Evolutionary conservation across 2,888 invertebrate genomes (phyloP).

Genomic region (Rhamphomyia laevipes): DNA sequence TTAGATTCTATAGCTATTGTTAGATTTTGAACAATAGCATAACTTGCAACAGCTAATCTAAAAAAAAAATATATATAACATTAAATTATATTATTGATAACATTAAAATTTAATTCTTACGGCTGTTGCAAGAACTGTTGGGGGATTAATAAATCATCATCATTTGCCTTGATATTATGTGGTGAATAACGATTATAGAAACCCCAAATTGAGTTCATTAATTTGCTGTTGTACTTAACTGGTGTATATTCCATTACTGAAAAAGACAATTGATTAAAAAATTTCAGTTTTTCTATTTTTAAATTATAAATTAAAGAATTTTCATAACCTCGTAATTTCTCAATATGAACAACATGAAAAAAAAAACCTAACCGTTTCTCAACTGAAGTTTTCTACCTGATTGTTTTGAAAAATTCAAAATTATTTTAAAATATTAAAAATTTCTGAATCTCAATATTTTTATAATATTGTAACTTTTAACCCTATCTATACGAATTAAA

Average conservation of each 20-base stretch:
- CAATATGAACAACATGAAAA: no score
- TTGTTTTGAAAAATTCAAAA: no score
- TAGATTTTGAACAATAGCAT: constrained; percentile 22
- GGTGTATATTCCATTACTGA: constrained; percentile 54
- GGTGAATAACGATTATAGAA: constrained; percentile 78
- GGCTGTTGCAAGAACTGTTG: constrained; percentile 20
- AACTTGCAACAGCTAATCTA: constrained; percentile 25
- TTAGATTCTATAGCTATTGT: constrained; percentile 20
- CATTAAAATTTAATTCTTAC: constrained; percentile 18
- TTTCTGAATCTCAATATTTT: no score
- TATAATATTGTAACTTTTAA: no score
- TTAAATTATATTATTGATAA: not conserved
- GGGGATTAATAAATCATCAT: constrained; percentile 34
- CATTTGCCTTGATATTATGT: constrained; percentile 74
- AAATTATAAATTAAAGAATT: not conserved
- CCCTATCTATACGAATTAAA: no score
- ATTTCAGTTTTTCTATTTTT: not conserved
- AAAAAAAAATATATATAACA: constrained; percentile 7
- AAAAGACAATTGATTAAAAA: constrained; percentile 21
- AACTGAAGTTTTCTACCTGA: no score
- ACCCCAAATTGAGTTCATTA: constrained; percentile 91
- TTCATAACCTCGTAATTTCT: no score
- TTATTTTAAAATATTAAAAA: no score
- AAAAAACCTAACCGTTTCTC: no score
- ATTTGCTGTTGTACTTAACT: constrained; percentile 68